A percentile compares a stretch with the other conserved stretches of the same genome.
Evolutionary conservation across 2,888 invertebrate species (phyloP).

Genomic region (Cheilosia impressa): DNA sequence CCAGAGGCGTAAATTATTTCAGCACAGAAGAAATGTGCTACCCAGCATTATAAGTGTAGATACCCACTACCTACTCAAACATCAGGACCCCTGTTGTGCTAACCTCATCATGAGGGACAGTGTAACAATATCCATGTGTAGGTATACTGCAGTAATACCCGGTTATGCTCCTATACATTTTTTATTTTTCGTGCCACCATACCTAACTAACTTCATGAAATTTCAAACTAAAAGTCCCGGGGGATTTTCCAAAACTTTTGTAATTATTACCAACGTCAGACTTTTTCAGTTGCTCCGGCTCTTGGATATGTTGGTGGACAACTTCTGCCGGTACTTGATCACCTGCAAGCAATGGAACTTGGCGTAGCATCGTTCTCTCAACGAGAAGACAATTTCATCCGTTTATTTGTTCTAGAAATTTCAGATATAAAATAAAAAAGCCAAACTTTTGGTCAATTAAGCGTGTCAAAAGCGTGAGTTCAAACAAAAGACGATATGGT

Average conservation of each 20-base stretch:
- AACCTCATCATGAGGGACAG: slow-evolving; percentile 50
- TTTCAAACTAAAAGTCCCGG: slow-evolving; percentile 69
- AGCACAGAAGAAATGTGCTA: slow-evolving; percentile 38
- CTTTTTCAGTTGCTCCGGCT: slow-evolving; percentile 61
- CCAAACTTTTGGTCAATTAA: slow-evolving; percentile 61
- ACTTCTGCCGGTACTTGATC: slow-evolving; percentile 64
- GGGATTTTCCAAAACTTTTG: slow-evolving; percentile 69
- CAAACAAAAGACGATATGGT: slow-evolving; percentile 2
- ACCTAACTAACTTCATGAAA: slow-evolving; percentile 74
- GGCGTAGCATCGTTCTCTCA: slow-evolving; percentile 34
- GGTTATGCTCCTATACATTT: slow-evolving; percentile 25
- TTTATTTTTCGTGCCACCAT: slow-evolving; percentile 17
- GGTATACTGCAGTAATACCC: slow-evolving; percentile 23
- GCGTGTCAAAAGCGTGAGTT: slow-evolving; percentile 60
- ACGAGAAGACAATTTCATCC: slow-evolving; percentile 29
- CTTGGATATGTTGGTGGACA: slow-evolving; percentile 66
- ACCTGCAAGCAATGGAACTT: slow-evolving; percentile 56
- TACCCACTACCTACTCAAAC: slow-evolving; percentile 32
- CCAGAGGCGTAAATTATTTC: slow-evolving; percentile 56
- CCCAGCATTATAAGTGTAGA: slow-evolving; percentile 56
- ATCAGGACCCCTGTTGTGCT: slow-evolving; percentile 39
- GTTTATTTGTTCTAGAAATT: slow-evolving; percentile 44
- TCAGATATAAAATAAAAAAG: slow-evolving; percentile 29
- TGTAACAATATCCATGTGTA: slow-evolving; percentile 29
- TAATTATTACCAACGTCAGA: slow-evolving; percentile 73